phyloP scores from a whole-genome alignment of 2,888 invertebrate genomes.

The Epinotia brunnichana region DNA sequence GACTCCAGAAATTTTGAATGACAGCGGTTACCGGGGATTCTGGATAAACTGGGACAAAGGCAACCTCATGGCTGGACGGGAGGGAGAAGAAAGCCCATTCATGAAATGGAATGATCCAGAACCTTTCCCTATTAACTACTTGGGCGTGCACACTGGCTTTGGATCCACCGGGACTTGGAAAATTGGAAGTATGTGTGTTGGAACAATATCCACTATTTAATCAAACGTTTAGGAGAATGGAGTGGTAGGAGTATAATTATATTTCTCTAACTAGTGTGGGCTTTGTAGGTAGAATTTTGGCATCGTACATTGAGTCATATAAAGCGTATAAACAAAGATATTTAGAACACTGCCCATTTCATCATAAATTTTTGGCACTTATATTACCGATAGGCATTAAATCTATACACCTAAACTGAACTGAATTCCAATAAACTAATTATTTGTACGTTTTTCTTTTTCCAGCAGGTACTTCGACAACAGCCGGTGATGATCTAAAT shows the following conservation, averaged over 20 bases:
- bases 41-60: constrained; percentile 22
- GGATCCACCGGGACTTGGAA: constrained; percentile 27
- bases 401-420: too few relatives aligned
- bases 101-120: constrained; percentile 23
- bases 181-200: neutral
- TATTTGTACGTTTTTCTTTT: neutral
- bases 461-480: neutral
- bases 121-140: constrained; percentile 20
- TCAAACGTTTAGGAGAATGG: too few relatives aligned
- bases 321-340: too few relatives aligned
- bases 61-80: constrained; percentile 18
- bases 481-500: constrained; percentile 2
- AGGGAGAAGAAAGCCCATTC: constrained; percentile 6
- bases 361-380: too few relatives aligned
- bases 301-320: too few relatives aligned
- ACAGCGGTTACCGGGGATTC: constrained; percentile 13
- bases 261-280: too few relatives aligned
- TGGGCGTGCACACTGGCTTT: constrained; percentile 26
- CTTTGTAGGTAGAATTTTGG: too few relatives aligned
- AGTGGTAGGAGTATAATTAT: too few relatives aligned
- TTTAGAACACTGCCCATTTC: too few relatives aligned
- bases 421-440: too few relatives aligned
- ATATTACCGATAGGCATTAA: too few relatives aligned
- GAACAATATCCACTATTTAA: too few relatives aligned
- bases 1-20: constrained; percentile 17